Conservation (phyloP, 2,888 invertebrate species). For the Drosophila helvetica region DNA sequence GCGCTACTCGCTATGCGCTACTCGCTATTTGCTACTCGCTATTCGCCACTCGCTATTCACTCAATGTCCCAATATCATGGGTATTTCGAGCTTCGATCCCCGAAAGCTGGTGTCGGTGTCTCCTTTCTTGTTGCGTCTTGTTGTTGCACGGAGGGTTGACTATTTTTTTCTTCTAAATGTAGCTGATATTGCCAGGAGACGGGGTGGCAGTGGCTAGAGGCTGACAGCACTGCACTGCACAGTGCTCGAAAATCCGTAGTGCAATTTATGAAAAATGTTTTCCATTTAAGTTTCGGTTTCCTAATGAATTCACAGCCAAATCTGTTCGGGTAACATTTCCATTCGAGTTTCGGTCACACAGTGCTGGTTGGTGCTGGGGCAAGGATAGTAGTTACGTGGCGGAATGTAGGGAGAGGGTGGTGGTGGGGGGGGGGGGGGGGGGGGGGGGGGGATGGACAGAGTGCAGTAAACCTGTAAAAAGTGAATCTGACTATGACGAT, state of each 20-base stretch:
- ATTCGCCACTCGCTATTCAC: too few relatives aligned
- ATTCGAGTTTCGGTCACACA: conserved; percentile 1
- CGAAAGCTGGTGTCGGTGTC: too few relatives aligned
- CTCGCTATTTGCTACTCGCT: too few relatives aligned
- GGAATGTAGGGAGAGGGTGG: too few relatives aligned
- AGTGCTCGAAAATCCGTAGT: not conserved
- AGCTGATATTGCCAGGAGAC: too few relatives aligned
- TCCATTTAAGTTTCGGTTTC: not conserved
- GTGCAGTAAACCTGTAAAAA: conserved; percentile 28
- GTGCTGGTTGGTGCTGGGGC: not conserved
- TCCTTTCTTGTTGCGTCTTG: too few relatives aligned
- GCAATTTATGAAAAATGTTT: not conserved
- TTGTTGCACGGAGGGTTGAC: conserved; percentile 31
- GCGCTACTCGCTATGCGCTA: too few relatives aligned
- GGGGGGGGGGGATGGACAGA: not conserved
- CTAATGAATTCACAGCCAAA: not conserved
- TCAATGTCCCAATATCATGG: too few relatives aligned
- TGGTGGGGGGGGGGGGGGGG: too few relatives aligned
- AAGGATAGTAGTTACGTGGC: too few relatives aligned
- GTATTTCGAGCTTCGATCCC: too few relatives aligned
- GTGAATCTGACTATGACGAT: conserved; percentile 18
- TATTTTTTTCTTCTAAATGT: conserved; percentile 19
- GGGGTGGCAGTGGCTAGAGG: too few relatives aligned
- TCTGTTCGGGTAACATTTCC: not conserved
- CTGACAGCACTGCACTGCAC: not conserved